Evolutionary conservation across 2,888 invertebrate genomes (phyloP), one percentile per base, ranked within the genome.

Genomic region (Branchinecta sandiegonensis): DNA sequence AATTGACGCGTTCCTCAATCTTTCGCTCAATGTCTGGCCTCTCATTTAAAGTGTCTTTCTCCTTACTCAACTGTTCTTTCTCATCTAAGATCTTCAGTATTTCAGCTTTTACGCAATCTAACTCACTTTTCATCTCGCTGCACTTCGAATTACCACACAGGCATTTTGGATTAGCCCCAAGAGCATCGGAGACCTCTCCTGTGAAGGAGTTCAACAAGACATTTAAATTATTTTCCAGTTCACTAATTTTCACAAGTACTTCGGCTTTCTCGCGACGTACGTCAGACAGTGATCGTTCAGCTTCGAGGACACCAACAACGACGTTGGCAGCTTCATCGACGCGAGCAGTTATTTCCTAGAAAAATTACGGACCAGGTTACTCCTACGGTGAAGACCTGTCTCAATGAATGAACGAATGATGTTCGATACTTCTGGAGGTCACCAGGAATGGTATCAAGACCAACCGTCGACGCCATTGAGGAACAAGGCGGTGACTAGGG

Each of bases 71-170:
- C 17, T 66, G 73, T 70, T 74, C 74, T 69, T 75, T 75, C 68
- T 76, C 76, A 0, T 73, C 73, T 8, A 76, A 70, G 46, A 76
- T 74, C 68, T 74, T 75, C 11, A 75, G 73, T 56, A 77, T 75
- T 69, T 76, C 75, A 47, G 73, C 71, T 69, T 75, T 74, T 12
- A 76, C 74, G 48, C 71, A 69, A 67, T 74, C 74, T 68, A 76
- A 71, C 63, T 75, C 73, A 10, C 71, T 72, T 69, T 74, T 72
- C 66, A 76, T 10, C 10, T 56, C 63, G 10, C 9, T 56, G 10
- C 63, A 56, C 10, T 56, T n/a, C 8, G 23, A 17, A 17, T 56
- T 56, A 23, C 9, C 63, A 10, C 63, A 56, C 2, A 56, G n/a
- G 10, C 63, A 37, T 37, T 37, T 56, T 2, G 63, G 23, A 10